Evolutionary conservation across 1,140 invertebrate genomes (phyloP), one percentile per base, ranked within the genome.

Genomic region (Atta cephalotes): DNA sequence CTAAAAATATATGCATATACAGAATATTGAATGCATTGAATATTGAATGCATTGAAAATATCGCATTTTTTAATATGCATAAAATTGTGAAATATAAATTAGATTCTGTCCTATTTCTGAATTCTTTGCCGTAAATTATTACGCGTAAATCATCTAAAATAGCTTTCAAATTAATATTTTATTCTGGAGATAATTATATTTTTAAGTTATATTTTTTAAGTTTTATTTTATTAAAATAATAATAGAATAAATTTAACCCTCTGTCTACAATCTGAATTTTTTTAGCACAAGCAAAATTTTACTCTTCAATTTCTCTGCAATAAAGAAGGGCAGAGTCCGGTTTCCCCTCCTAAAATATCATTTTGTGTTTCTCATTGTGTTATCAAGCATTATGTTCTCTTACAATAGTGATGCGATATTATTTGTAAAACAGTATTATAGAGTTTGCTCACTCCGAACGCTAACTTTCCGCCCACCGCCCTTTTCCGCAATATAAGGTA

Each of bases 371-470:
- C n/a, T 14, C n/a, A 28, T 65, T 65, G 35, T 12, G 21, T 78
- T 49, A 65, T 31, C 76, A 39, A 66, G 35, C 25, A 7, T 21
- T 28, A 28, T 39, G 14, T 45, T 14, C 21, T 3, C 2, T 10
- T 63, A n/a, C 49, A 4, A 56, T 70, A 70, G 53, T 16, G 51
- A 16, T 45, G 16, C 31, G 28, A 3, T 65, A 81, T 81, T 81
- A 81, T 56, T 81, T 71, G 65, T 31, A 12, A 49, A 80, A 53
- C 45, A 53, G 28, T 16, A 80, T 80, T 56, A 70, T n/a, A n/a
- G 31, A 80, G 78, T 70, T 70, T 70, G 49, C 65, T 70, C 49
- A 31, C 45, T 80, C 7, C 9, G 14, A 31, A 21, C 21, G 78
- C 28, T 28, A 56, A 65, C 58, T 78, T 78, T 25, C 31, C 18